These are phyloP conservation scores for Hippocampus zosterae DNA, from an alignment of 2,113 vertebrate genomes.

Conservation along the genomic window DNA sequence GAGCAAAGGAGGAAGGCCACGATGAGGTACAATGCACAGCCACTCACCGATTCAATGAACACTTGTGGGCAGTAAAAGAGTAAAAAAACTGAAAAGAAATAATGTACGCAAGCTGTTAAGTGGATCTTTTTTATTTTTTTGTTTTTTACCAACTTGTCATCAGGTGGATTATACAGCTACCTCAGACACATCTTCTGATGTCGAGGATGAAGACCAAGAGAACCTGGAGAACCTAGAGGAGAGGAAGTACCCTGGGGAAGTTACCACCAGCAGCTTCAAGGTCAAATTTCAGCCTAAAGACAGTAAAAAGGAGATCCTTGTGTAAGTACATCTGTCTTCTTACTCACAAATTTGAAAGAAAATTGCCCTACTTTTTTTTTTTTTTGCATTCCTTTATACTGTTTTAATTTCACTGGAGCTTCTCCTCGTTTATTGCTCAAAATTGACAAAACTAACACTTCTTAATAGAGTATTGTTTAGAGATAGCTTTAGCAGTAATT, in stretches of 20 bases:
- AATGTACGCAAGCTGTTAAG: not conserved
- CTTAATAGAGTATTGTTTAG: not conserved
- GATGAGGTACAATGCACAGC: slow-evolving; percentile 78
- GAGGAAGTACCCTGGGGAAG: slow-evolving; percentile 93
- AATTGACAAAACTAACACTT: not conserved
- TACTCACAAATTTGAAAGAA: not conserved
- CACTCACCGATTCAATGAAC: not conserved
- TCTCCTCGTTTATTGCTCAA: too few species aligned
- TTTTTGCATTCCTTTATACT: too few species aligned
- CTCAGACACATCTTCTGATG: slow-evolving; percentile 93
- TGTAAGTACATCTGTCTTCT: slow-evolving; percentile 75
- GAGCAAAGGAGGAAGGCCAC: slow-evolving; percentile 85
- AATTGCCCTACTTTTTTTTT: not conserved
- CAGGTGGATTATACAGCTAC: slow-evolving; percentile 85
- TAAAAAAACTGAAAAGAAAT: not conserved
- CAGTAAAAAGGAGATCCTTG: slow-evolving; percentile 92
- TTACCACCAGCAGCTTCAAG: slow-evolving; percentile 91
- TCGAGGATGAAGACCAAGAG: slow-evolving; percentile 91
- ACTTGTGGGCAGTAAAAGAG: not conserved
- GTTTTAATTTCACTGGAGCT: not conserved
- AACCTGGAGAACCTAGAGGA: slow-evolving; percentile 85
- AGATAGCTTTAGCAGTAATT: not conserved
- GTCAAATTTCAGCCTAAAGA: slow-evolving; percentile 95
- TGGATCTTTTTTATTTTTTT: not conserved
- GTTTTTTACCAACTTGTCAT: not conserved